Conservation (phyloP, 2,888 invertebrate species). For the Ferrisia virgata region DNA sequence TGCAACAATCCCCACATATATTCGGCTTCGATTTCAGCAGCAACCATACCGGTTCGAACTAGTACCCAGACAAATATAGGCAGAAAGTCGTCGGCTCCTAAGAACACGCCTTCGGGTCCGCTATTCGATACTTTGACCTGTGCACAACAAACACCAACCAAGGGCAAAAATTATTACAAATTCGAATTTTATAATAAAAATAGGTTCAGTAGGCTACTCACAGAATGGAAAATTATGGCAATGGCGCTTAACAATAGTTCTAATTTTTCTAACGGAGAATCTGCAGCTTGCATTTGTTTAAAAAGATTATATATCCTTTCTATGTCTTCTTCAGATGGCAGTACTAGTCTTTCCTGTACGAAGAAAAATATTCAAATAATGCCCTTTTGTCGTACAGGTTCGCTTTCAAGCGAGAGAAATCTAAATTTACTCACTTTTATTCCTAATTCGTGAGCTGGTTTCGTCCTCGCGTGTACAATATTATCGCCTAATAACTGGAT, state of each 20-base stretch:
- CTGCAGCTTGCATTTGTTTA: slow-evolving; percentile 81
- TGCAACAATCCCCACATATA: slow-evolving; percentile 92
- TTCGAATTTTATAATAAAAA: neutral
- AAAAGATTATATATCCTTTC: slow-evolving; percentile 75
- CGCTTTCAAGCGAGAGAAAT: neutral
- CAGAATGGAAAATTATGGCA: slow-evolving; percentile 78
- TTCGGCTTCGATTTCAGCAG: slow-evolving; percentile 92
- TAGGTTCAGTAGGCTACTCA: too few relatives aligned
- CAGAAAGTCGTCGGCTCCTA: slow-evolving; percentile 85
- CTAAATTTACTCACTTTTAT: slow-evolving; percentile 59
- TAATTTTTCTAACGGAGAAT: slow-evolving; percentile 88
- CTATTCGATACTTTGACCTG: slow-evolving; percentile 67
- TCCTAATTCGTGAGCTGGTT: slow-evolving; percentile 66
- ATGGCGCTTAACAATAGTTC: slow-evolving; percentile 87
- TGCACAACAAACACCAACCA: too few relatives aligned
- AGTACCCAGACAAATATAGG: slow-evolving; percentile 89
- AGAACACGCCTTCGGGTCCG: slow-evolving; percentile 54
- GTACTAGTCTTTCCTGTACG: slow-evolving; percentile 66
- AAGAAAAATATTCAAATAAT: neutral
- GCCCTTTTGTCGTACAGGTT: neutral
- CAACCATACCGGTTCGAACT: slow-evolving; percentile 82
- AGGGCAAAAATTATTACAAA: neutral
- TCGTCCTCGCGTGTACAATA: slow-evolving; percentile 66
- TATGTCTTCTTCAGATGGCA: slow-evolving; percentile 72
- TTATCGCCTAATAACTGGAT: slow-evolving; percentile 70